These are phyloP conservation scores for Conus ventricosus DNA, from an alignment of 1,140 invertebrate species.

Conservation along the genomic window DNA sequence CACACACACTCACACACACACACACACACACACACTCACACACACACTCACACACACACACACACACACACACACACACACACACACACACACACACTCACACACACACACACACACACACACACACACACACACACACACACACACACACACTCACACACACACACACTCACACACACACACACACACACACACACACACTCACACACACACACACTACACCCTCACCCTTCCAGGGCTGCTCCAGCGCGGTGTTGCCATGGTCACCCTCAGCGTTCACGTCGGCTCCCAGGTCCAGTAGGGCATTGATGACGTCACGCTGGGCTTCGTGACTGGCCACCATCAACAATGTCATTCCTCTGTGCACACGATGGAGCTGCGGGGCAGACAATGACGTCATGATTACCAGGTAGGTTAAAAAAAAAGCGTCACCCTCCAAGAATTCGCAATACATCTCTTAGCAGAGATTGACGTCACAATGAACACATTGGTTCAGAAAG, in stretches of 20 bases:
- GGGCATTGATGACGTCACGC: slow-evolving; percentile 14
- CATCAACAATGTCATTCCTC: slow-evolving; percentile 38
- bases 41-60: not conserved
- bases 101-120: not conserved
- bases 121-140: not conserved
- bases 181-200: too few relatives aligned
- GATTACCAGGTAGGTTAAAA: not conserved
- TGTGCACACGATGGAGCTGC: slow-evolving; percentile 13
- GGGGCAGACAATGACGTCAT: not conserved
- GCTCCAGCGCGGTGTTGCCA: slow-evolving; percentile 33
- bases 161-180: not conserved
- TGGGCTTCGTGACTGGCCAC: slow-evolving; percentile 35
- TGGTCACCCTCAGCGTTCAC: slow-evolving; percentile 24
- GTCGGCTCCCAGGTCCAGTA: slow-evolving; percentile 34
- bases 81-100: not conserved
- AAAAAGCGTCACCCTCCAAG: too few relatives aligned
- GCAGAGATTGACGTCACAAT: too few relatives aligned
- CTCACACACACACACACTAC: too few relatives aligned
- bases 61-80: slow-evolving; percentile 14
- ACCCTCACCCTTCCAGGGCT: slow-evolving; percentile 34
- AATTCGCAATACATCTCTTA: too few relatives aligned
- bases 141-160: not conserved
- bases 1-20: too few relatives aligned
- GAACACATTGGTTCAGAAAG: too few relatives aligned
- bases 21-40: not conserved